A percentile compares a stretch with the other conserved stretches of the same genome.
Evolutionary conservation across 2,888 invertebrate genomes (phyloP).

Genomic region (Philaethria dido): DNA sequence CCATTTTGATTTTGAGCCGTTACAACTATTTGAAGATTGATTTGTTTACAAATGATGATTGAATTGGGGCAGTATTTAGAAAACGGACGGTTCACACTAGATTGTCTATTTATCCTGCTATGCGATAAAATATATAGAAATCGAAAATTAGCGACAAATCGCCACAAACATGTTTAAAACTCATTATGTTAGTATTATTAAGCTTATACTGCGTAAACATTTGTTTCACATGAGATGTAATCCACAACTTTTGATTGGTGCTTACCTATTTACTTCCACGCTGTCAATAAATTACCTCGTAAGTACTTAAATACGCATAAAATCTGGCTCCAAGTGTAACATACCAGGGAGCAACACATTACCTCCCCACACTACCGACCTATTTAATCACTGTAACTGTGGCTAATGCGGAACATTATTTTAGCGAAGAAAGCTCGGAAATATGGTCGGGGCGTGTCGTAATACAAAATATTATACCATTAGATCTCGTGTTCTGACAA

Average conservation of each 20-base stretch:
- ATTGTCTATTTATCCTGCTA: too few relatives aligned
- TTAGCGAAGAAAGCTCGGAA: slow-evolving; percentile 71
- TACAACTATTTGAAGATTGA: too few relatives aligned
- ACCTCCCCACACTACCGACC: slow-evolving; percentile 66
- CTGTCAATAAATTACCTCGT: slow-evolving; percentile 11
- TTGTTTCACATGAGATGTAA: neutral
- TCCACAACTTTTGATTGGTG: neutral
- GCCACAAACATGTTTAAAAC: too few relatives aligned
- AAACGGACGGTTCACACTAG: too few relatives aligned
- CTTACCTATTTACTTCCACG: neutral
- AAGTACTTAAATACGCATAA: slow-evolving; percentile 25
- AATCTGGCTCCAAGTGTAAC: slow-evolving; percentile 35
- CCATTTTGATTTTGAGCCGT: too few relatives aligned
- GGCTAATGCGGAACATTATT: slow-evolving; percentile 79
- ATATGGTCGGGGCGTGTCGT: slow-evolving; percentile 68
- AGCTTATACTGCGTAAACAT: too few relatives aligned
- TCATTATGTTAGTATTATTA: too few relatives aligned
- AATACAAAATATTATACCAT: slow-evolving; percentile 65
- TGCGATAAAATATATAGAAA: too few relatives aligned
- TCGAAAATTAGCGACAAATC: too few relatives aligned
- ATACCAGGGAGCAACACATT: slow-evolving; percentile 56
- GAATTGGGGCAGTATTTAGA: too few relatives aligned
- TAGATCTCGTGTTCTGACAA: slow-evolving; percentile 44
- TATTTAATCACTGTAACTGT: slow-evolving; percentile 81
- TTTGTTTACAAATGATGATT: too few relatives aligned